These are phyloP conservation scores for Apis laboriosa DNA, from an alignment of 1,140 invertebrate species.

Conservation along the genomic window DNA sequence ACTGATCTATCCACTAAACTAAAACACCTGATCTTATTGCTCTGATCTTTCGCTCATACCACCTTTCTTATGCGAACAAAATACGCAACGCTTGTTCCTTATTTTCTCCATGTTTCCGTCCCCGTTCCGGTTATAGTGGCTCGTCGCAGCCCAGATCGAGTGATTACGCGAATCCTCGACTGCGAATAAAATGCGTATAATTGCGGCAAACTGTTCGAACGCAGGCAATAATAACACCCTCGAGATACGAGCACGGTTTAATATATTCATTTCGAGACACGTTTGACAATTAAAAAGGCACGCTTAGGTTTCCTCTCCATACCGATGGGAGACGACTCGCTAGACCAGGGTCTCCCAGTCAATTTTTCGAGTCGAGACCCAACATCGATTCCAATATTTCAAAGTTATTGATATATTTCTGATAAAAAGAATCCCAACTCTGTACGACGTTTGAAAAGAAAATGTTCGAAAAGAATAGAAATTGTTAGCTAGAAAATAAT, in stretches of 20 bases:
- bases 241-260: constrained; percentile 50
- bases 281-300: constrained; percentile 47
- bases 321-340: no score
- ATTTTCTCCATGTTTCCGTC: constrained; percentile 25
- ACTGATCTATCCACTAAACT: not conserved
- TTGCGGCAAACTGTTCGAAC: constrained; percentile 62
- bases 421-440: no score
- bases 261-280: constrained; percentile 50
- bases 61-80: not conserved
- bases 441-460: no score
- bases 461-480: no score
- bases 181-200: constrained; percentile 77
- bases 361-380: no score
- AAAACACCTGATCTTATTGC: not conserved
- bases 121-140: constrained; percentile 33
- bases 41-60: not conserved
- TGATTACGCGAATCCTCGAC: constrained; percentile 69
- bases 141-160: constrained; percentile 68
- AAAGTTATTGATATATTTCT: no score
- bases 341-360: no score
- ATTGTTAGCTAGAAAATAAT: no score
- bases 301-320: not conserved
- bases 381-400: no score
- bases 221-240: constrained; percentile 58
- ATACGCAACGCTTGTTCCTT: constrained; percentile 30